Conservation (phyloP, 2,888 invertebrate species). For the Xylota sylvarum region DNA sequence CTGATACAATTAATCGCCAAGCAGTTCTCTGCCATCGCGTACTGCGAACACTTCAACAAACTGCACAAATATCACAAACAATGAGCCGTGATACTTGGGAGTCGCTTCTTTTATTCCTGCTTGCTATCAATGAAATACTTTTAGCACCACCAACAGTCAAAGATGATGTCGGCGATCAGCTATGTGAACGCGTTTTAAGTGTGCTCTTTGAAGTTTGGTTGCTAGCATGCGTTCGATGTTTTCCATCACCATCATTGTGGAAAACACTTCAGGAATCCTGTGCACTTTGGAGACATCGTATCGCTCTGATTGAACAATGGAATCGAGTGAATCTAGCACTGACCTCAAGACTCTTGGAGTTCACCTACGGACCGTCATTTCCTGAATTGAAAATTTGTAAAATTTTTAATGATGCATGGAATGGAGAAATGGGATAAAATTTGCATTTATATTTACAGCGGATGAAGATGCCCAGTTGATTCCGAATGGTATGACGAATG, state of each 20-base stretch:
- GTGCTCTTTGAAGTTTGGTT: slow-evolving; percentile 95
- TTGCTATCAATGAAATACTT: slow-evolving; percentile 96
- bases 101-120: slow-evolving; percentile 92
- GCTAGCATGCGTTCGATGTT: slow-evolving; percentile 89
- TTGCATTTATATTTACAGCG: slow-evolving; percentile 86
- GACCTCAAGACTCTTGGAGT: slow-evolving; percentile 92
- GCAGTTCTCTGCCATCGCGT: slow-evolving; percentile 97
- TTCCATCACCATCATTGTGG: slow-evolving; percentile 98
- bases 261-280: slow-evolving; percentile 97
- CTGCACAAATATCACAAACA: slow-evolving; percentile 90
- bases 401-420: slow-evolving; percentile 79
- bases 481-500: slow-evolving; percentile 93
- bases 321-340: slow-evolving; percentile 95
- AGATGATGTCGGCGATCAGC: slow-evolving; percentile 97
- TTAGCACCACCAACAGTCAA: slow-evolving; percentile 96
- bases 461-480: slow-evolving; percentile 94
- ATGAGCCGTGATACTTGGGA: slow-evolving; percentile 97
- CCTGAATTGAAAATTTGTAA: slow-evolving; percentile 92
- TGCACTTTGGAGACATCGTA: slow-evolving; percentile 96
- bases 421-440: not conserved
- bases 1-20: slow-evolving; percentile 96
- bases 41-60: slow-evolving; percentile 92
- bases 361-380: slow-evolving; percentile 95
- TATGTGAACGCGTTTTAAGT: slow-evolving; percentile 96
- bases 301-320: slow-evolving; percentile 97